These are phyloP conservation scores for Vidua macroura DNA, from an alignment of 2,113 vertebrate species.

Conservation along the genomic window DNA sequence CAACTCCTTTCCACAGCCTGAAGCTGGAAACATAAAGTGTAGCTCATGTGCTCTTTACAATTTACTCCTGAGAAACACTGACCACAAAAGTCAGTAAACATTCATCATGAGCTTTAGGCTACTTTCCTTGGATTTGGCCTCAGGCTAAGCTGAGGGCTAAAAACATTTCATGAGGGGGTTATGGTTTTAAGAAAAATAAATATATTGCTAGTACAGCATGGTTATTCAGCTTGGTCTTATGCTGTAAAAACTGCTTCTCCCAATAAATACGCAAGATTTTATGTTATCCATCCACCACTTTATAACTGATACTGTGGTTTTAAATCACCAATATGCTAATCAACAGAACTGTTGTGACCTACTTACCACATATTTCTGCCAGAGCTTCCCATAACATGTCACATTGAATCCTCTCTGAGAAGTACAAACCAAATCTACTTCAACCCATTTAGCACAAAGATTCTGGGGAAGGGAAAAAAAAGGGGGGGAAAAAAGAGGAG, in stretches of 20 bases:
- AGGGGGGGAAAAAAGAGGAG: neutral
- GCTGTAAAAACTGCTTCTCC: conserved; percentile 35
- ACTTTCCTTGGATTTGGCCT: conserved; percentile 75
- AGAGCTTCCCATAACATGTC: conserved; percentile 50
- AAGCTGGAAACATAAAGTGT: conserved; percentile 65
- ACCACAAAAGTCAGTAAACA: conserved; percentile 74
- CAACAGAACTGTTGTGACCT: conserved; percentile 71
- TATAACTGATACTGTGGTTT: conserved; percentile 37
- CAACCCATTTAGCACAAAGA: conserved; percentile 52
- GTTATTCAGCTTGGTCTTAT: conserved; percentile 30
- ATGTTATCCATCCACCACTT: conserved; percentile 9
- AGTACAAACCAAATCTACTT: conserved; percentile 49
- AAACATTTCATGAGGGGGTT: conserved; percentile 70
- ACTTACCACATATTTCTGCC: conserved; percentile 67
- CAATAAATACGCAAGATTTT: conserved; percentile 8
- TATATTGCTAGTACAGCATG: conserved; percentile 11
- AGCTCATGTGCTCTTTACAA: conserved; percentile 63
- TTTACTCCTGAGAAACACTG: conserved; percentile 72
- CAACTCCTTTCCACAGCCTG: conserved; percentile 57
- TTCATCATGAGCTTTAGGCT: conserved; percentile 74
- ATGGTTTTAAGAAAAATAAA: conserved; percentile 56
- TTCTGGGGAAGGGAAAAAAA: neutral
- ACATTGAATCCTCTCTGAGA: conserved; percentile 54
- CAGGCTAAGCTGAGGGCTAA: conserved; percentile 75
- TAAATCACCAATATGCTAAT: conserved; percentile 63